These are phyloP conservation scores for Gila orcuttii DNA, from an alignment of 2,113 vertebrate genomes.

Conservation along the genomic window DNA sequence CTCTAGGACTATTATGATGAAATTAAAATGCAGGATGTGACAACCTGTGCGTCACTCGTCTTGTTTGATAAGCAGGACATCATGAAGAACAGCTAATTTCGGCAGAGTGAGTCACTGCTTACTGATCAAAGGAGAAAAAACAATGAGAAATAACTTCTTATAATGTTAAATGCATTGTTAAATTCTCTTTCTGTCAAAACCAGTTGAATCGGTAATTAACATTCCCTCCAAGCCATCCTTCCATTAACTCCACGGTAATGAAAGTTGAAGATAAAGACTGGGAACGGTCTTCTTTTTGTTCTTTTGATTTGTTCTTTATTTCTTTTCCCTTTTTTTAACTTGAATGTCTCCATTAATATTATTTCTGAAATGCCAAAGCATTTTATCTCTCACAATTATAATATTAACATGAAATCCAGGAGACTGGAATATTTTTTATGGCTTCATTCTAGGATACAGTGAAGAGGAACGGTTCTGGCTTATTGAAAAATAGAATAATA, in stretches of 20 bases:
- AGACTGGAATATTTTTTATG: conserved; percentile 44
- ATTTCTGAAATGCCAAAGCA: conserved; percentile 63
- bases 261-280: conserved; percentile 75
- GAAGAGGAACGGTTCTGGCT: conserved; percentile 18
- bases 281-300: conserved; percentile 65
- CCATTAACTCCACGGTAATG: conserved; percentile 75
- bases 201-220: conserved; percentile 71
- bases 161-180: conserved; percentile 27
- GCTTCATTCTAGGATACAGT: conserved; percentile 42
- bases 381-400: conserved; percentile 68
- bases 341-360: conserved; percentile 67
- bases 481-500: conserved; percentile 39
- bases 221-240: conserved; percentile 70
- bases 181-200: conserved; percentile 57
- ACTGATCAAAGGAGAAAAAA: neutral
- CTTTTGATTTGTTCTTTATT: conserved; percentile 72
- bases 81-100: conserved; percentile 33
- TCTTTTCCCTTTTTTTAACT: conserved; percentile 49
- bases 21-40: conserved; percentile 1
- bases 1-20: neutral
- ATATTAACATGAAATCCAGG: conserved; percentile 61
- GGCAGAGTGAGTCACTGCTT: conserved; percentile 9
- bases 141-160: conserved; percentile 2
- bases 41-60: neutral
- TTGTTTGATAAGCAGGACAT: conserved; percentile 44